phyloP scores from a whole-genome alignment of 2,888 invertebrate genomes.

The Himalopsyche kuldschensis region DNA sequence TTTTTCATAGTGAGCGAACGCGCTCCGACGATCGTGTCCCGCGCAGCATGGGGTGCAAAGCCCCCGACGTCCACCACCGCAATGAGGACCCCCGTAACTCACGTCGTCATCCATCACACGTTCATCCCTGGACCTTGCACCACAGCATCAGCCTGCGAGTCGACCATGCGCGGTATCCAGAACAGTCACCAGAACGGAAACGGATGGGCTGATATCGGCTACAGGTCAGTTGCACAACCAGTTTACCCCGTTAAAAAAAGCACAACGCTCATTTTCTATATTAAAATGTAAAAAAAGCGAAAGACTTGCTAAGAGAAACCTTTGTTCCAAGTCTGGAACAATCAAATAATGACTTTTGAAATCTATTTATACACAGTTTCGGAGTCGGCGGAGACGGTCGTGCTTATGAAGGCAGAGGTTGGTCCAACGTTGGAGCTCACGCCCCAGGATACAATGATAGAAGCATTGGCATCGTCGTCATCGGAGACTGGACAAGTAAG shows the following conservation, averaged over 20 bases:
- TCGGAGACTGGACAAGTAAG: constrained; percentile 74
- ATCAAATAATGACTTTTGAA: no score
- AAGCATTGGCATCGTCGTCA: constrained; percentile 73
- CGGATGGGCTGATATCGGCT: constrained; percentile 72
- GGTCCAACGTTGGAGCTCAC: constrained; percentile 70
- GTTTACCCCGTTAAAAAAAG: neutral
- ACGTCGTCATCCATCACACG: constrained; percentile 73
- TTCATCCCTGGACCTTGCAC: constrained; percentile 66
- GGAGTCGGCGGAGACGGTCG: constrained; percentile 72
- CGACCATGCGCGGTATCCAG: constrained; percentile 68
- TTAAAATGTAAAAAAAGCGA: no score
- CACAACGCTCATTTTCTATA: no score
- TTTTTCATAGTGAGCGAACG: neutral
- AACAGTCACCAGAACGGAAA: constrained; percentile 61
- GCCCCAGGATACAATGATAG: constrained; percentile 67
- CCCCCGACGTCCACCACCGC: constrained; percentile 51
- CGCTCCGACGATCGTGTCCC: constrained; percentile 41
- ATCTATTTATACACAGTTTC: constrained; percentile 58
- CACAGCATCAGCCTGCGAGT: constrained; percentile 55
- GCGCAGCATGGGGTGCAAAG: constrained; percentile 63
- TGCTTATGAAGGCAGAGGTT: constrained; percentile 74
- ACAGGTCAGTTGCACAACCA: constrained; percentile 48
- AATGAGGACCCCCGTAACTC: constrained; percentile 63
- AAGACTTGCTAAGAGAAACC: no score
- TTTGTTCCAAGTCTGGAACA: no score